Evolutionary conservation across 2,888 invertebrate genomes (phyloP).

Genomic region (Macrosoma leucophasiata): DNA sequence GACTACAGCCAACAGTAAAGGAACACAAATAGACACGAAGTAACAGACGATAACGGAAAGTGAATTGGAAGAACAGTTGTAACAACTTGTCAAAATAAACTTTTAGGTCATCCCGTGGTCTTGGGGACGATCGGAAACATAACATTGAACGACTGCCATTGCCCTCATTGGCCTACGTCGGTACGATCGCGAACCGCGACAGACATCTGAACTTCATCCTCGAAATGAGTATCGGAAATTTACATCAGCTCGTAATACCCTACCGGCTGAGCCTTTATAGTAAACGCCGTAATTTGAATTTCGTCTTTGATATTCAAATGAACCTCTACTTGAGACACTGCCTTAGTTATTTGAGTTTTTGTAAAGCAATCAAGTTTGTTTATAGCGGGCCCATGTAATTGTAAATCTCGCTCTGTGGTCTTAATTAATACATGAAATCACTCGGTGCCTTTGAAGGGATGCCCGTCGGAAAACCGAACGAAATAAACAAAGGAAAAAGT

Average conservation of each 20-base stretch:
- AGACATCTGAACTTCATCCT: slow-evolving; percentile 67
- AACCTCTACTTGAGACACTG: slow-evolving; percentile 74
- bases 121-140: too few species aligned
- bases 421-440: slow-evolving; percentile 70
- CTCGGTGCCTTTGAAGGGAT: slow-evolving; percentile 50
- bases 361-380: slow-evolving; percentile 76
- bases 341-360: slow-evolving; percentile 76
- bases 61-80: not conserved
- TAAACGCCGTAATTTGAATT: slow-evolving; percentile 75
- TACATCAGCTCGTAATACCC: slow-evolving; percentile 73
- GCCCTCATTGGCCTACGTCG: too few species aligned
- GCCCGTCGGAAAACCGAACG: slow-evolving; percentile 40
- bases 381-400: slow-evolving; percentile 69
- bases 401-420: slow-evolving; percentile 70
- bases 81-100: slow-evolving; percentile 5
- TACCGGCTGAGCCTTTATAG: slow-evolving; percentile 71
- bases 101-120: too few species aligned
- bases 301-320: slow-evolving; percentile 76
- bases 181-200: slow-evolving; percentile 42
- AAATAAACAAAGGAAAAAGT: slow-evolving; percentile 42
- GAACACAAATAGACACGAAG: not conserved
- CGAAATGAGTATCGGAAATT: slow-evolving; percentile 75
- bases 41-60: not conserved
- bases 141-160: too few species aligned
- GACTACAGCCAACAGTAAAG: not conserved